Evolutionary conservation across 2,888 invertebrate genomes (phyloP), one percentile per base, ranked within the genome.

Genomic region (Polylopha cassiicola): DNA sequence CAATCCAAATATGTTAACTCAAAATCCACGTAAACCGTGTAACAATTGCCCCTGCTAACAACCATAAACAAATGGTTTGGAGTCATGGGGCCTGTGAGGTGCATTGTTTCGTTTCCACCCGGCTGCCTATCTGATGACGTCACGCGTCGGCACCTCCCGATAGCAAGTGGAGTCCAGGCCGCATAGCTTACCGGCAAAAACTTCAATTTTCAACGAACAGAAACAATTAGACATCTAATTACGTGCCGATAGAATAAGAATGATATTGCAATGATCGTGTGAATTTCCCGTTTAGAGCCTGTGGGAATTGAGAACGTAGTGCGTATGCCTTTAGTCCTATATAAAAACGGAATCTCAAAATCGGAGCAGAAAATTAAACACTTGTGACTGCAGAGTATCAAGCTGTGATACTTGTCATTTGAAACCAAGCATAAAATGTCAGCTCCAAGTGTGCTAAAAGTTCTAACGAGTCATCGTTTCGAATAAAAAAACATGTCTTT

Each of bases 41-140:
- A 30, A 41, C 21, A 41, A 41, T 41, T 36, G 29, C 34, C 29
- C 34, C 29, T 30, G 13, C 20, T 41, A 41, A 41, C 41, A 30
- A 21, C 10, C 21, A 28, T 39, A 55, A 55, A 58, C 48, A 46
- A 56, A 54, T 55, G 55, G 58, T 51, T 48, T 53, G 51, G 58
- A 56, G 55, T 55, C 55, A 62, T 62, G 62, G 58, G 62, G 60
- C 61, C 56, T 49, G 55, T 44, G 46, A 48, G 48, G 52, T 52
- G 49, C 51, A 59, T 59, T 57, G 55, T 58, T 74, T 65, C 57
- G 65, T 73, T 81, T 77, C 73, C 79, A 75, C 67, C 64, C 64
- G 72, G 78, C 61, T 64, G 68, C 49, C 55, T 61, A 72, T 66
- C 72, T 67, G 75, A 75, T 80, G 70, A 78, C 73, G 76, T 72